Percentiles rank a stretch among this genome's conserved stretches.
Evolutionary conservation across 64 coral and sea anemone genomes (phyloP).

Genomic region (Dendronephthya gigantea): DNA sequence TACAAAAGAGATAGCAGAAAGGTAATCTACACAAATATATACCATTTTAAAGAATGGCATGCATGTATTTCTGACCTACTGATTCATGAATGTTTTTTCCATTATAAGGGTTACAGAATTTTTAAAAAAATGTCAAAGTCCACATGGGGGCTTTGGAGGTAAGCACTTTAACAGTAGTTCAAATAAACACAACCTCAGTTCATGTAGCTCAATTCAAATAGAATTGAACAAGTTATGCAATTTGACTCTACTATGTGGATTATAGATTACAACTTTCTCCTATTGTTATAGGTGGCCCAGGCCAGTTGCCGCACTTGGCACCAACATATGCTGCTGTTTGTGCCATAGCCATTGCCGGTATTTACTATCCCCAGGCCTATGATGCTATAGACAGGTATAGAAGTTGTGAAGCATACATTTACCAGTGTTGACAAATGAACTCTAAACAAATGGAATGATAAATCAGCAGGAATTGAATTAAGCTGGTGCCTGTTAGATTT

Average conservation of each 20-base stretch:
- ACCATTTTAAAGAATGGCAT: too few relatives aligned
- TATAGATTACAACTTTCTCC: too few relatives aligned
- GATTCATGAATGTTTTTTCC: neutral
- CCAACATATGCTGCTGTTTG: constrained; percentile 92
- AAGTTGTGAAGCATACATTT: neutral
- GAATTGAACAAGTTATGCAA: too few relatives aligned
- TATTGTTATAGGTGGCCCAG: constrained; percentile 50
- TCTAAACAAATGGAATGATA: too few relatives aligned
- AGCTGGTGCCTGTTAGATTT: too few relatives aligned
- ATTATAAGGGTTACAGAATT: constrained; percentile 44
- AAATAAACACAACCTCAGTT: too few relatives aligned
- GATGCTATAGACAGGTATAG: constrained; percentile 55
- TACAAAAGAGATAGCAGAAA: constrained; percentile 31
- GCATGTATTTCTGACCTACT: too few relatives aligned
- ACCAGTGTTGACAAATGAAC: too few relatives aligned
- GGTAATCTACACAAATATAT: neutral
- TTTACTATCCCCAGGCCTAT: constrained; percentile 52
- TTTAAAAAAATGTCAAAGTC: constrained; percentile 69
- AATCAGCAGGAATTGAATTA: too few relatives aligned
- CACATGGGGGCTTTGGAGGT: constrained; percentile 68
- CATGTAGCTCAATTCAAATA: too few relatives aligned
- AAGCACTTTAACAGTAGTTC: neutral
- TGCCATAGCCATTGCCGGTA: constrained; percentile 70
- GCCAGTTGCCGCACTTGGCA: constrained; percentile 76
- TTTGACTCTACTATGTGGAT: too few relatives aligned